Evolutionary conservation across 2,888 invertebrate species (phyloP).

Genomic region (Empis livida): DNA sequence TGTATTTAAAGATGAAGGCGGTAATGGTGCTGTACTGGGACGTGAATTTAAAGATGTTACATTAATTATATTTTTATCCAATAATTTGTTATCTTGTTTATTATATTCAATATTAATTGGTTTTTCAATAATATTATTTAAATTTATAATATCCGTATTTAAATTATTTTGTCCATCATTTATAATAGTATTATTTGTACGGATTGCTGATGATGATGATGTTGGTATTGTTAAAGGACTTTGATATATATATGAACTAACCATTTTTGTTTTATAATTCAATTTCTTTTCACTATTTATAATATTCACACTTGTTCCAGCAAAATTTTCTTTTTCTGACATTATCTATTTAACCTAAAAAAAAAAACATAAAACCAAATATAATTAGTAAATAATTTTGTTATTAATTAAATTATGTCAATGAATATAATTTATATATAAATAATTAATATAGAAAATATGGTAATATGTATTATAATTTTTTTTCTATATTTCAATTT

Average conservation of each 20-base stretch:
- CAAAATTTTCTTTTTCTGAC: too few species aligned
- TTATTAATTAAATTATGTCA: too few species aligned
- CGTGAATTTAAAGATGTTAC: background rate
- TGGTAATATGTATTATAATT: too few species aligned
- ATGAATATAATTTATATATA: too few species aligned
- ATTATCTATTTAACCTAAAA: too few species aligned
- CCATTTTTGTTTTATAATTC: constrained; percentile 7
- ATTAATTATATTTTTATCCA: background rate
- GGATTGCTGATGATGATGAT: constrained; percentile 8
- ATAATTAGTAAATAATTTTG: too few species aligned
- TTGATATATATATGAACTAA: constrained; percentile 28
- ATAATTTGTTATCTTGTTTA: constrained; percentile 1
- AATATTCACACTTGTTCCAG: constrained; percentile 5
- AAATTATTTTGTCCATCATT: constrained; percentile 10
- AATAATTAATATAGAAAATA: too few species aligned
- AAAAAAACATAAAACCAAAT: too few species aligned
- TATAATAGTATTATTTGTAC: background rate
- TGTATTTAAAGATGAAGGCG: background rate
- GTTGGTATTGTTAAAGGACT: constrained; percentile 31
- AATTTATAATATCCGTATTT: background rate
- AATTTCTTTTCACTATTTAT: constrained; percentile 21
- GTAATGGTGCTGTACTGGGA: background rate
- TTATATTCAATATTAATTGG: background rate
- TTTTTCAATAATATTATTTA: constrained; percentile 2
- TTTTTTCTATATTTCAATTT: too few species aligned